Evolutionary conservation across 2,113 vertebrate species (phyloP), one percentile per base, ranked within the genome.

Genomic region (Nematolebias whitei): DNA sequence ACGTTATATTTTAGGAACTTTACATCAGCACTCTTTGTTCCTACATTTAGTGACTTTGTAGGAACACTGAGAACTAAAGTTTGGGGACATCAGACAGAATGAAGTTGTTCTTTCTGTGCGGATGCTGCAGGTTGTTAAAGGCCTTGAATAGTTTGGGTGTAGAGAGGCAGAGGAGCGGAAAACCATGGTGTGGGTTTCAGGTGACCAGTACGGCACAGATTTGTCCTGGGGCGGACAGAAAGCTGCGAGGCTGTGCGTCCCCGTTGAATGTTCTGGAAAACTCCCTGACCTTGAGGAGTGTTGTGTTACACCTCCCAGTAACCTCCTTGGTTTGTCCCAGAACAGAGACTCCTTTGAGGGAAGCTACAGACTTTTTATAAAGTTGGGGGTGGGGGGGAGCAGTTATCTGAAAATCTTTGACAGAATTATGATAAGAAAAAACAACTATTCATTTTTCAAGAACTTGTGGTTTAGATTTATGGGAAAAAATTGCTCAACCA

Each of bases 321-420:
- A 76, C 43, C 75, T 76, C 55, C 29, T 13, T 39, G 50, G 32
- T 57, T 69, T 29, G 43, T 78, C 64, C 60, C 71, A 47, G 74
- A 86, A 88, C 86, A 91, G 77, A 87, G 85, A 58, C 55, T 62
- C 79, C 59, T 85, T 91, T 89, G 83, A 89, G 40, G 57, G 57
- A 78, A 53, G 43, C 75, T 67, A 19, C 70, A 26, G 47, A 67
- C 50, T 45, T 52, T 62, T 64, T 74, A 29, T 20, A 41, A 65
- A 62, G 75, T 63, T n/a, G n/a, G 23, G 1, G 48, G 5, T 14
- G 15, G n/a, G 8, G n/a, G 51, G 5, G 51, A 35, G 15, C 18
- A 47, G 18, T 41, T 60, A 72, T 57, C 29, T 29, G 39, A 56
- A 63, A 55, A 64, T 55, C 61, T 16, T 23, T 9, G 59, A 57